Evolutionary conservation across 30 jellyfish, hydroid and myxozoan species (phyloP).

Genomic region (Mastigias papua): DNA sequence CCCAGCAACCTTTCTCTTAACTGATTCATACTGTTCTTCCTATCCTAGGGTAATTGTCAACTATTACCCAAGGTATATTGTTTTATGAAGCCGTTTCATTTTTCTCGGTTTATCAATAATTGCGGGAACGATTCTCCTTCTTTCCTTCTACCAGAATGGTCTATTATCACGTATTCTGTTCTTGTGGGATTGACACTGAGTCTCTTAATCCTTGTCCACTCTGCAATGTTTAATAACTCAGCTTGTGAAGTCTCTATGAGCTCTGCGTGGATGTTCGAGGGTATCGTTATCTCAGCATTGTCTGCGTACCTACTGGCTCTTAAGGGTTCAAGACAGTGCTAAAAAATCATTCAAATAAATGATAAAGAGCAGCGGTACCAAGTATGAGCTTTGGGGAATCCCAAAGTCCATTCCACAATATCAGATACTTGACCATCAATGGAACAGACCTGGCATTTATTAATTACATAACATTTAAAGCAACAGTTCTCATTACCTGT

Average conservation of each 20-base stretch:
- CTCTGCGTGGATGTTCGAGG: slow-evolving; percentile 37
- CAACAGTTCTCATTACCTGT: too few species aligned
- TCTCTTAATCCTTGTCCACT: slow-evolving; percentile 25
- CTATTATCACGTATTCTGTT: slow-evolving; percentile 31
- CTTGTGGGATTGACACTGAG: slow-evolving; percentile 42
- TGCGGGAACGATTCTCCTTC: slow-evolving; percentile 26
- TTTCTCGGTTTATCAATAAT: slow-evolving; percentile 45
- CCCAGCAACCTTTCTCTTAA: slow-evolving; percentile 18
- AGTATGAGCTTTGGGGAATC: slow-evolving; percentile 13
- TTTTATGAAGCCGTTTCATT: slow-evolving; percentile 30
- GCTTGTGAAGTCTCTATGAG: slow-evolving; percentile 43
- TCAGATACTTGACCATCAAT: slow-evolving; percentile 21
- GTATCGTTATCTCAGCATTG: slow-evolving; percentile 33
- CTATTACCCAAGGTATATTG: slow-evolving; percentile 33
- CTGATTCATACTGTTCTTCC: slow-evolving; percentile 12
- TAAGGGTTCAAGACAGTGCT: slow-evolving; percentile 44
- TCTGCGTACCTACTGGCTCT: slow-evolving; percentile 34
- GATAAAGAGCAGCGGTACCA: slow-evolving; percentile 29
- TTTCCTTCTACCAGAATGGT: slow-evolving; percentile 35
- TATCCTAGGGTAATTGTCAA: slow-evolving; percentile 4
- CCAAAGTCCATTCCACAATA: slow-evolving; percentile 8
- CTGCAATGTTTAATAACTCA: background rate
- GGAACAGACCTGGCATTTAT: background rate
- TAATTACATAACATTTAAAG: too few species aligned
- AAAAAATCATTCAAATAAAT: slow-evolving; percentile 34